Base-by-base conservation (phyloP, 2,797 vertebrate species). In the Mastacembelus armatus region DNA sequence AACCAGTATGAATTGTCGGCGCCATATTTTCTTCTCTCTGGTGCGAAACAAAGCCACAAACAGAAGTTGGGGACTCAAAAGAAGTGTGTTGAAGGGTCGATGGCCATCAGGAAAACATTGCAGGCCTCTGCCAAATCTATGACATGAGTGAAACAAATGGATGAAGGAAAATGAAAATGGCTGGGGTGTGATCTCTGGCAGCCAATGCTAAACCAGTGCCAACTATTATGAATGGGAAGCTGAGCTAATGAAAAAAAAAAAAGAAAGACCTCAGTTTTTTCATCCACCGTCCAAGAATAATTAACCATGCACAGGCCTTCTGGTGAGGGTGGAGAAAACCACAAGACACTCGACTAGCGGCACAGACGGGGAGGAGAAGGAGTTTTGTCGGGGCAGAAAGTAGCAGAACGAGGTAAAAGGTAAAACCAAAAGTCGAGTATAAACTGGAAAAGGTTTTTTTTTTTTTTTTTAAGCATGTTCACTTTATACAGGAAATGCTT, bases 91-190 rank as follows among this genome's bases (percentile, higher is more conserved):
- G 80, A 87, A 78, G 84, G 75, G 88, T 86, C 73, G 82, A 55
- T 54, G 74, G 80, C 81, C 88, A 87, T 87, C 84, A 88, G 88
- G 88, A 89, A 86, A 85, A 74, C 59, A 81, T 75, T 19, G 77
- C 73, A 4, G 59, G 65, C 38, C 67, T 14, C 72, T 91, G 88
- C 90, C 89, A 92, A 89, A 88, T 86, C 81, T 84, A 77, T 88
- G 89, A 91, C 90, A 90, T 91, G 88, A 91, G 91, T 91, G 88
- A 90, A 92, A 91, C 82, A 88, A 91, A 85, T 85, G 86, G 84
- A 87, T 81, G 82, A 88, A 85, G 85, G 81, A 89, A 90, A 90
- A 85, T 88, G 82, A 88, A 91, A 89, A 90, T 87, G 87, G 86
- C 88, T 57, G 78, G 90, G 89, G 86, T 91, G 89, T 89, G 90